phyloP scores from a whole-genome alignment of 2,888 invertebrate genomes.

The Lycaena phlaeas region DNA sequence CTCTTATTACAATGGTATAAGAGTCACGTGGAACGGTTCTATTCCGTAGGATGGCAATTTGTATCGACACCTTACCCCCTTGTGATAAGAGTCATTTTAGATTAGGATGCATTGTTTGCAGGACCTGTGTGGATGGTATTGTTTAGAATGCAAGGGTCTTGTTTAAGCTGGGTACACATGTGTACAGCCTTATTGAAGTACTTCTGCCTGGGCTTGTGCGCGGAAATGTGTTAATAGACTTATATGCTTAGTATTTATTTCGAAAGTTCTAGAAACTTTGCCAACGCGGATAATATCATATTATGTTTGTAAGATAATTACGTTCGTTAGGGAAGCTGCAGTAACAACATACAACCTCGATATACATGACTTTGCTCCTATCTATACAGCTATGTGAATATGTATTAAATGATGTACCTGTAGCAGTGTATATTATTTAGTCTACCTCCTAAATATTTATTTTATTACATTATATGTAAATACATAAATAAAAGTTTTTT shows the following conservation, averaged over 20 bases:
- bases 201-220: constrained; percentile 5
- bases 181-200: constrained; percentile 7
- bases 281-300: too few species aligned
- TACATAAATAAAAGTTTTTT: too few species aligned
- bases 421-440: too few species aligned
- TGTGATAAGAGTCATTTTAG: not conserved
- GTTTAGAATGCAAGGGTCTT: constrained; percentile 8
- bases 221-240: constrained; percentile 5
- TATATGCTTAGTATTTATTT: not conserved
- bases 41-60: not conserved
- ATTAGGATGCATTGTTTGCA: not conserved
- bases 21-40: constrained; percentile 1
- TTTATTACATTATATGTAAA: too few species aligned
- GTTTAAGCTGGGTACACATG: constrained; percentile 6
- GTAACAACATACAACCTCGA: too few species aligned
- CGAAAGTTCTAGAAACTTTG: constrained; percentile 5
- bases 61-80: not conserved
- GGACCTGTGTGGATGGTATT: not conserved
- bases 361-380: too few species aligned
- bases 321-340: too few species aligned
- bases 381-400: too few species aligned
- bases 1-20: constrained; percentile 7
- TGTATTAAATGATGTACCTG: too few species aligned
- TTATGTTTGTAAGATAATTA: too few species aligned
- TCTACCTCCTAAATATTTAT: too few species aligned